Percentiles rank a stretch among this genome's conserved stretches.
Evolutionary conservation across 2,113 vertebrate species (phyloP).

Genomic region (Alethe diademata): DNA sequence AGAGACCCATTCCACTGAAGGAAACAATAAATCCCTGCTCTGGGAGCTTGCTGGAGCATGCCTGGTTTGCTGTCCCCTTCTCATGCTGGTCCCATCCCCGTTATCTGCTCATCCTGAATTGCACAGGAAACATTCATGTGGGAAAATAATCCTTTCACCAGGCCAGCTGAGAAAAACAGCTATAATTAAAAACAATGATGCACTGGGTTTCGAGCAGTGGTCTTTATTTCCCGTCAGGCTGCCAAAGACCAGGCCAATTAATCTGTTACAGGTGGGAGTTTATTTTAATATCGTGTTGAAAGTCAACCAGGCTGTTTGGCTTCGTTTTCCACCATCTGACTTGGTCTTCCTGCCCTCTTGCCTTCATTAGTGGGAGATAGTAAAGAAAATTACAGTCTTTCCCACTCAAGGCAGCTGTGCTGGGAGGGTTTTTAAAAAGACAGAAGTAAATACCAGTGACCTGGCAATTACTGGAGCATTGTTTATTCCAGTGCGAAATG

Average conservation of each 20-base stretch:
- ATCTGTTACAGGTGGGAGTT: neutral
- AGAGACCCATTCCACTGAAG: neutral
- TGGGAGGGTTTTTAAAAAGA: slow-evolving; percentile 29
- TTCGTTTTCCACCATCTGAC: neutral
- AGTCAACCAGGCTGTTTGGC: neutral
- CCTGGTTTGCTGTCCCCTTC: neutral
- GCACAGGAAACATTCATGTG: neutral
- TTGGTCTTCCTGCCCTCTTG: slow-evolving; percentile 51
- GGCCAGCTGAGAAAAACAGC: neutral
- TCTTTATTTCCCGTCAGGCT: slow-evolving; percentile 13
- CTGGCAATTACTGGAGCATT: slow-evolving; percentile 47
- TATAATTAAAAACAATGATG: neutral
- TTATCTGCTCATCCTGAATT: neutral
- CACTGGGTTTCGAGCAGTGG: neutral
- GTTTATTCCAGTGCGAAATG: slow-evolving; percentile 51
- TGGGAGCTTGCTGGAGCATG: neutral
- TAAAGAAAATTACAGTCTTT: slow-evolving; percentile 51
- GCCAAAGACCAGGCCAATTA: slow-evolving; percentile 7
- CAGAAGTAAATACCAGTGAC: slow-evolving; percentile 63
- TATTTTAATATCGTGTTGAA: neutral
- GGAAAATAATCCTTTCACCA: neutral
- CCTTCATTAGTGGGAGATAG: slow-evolving; percentile 57
- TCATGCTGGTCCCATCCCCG: accelerated
- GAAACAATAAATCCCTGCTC: neutral
- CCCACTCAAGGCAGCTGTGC: neutral